Evolutionary conservation across 2,113 vertebrate species (phyloP).

Genomic region (Siphamia tubifer): DNA sequence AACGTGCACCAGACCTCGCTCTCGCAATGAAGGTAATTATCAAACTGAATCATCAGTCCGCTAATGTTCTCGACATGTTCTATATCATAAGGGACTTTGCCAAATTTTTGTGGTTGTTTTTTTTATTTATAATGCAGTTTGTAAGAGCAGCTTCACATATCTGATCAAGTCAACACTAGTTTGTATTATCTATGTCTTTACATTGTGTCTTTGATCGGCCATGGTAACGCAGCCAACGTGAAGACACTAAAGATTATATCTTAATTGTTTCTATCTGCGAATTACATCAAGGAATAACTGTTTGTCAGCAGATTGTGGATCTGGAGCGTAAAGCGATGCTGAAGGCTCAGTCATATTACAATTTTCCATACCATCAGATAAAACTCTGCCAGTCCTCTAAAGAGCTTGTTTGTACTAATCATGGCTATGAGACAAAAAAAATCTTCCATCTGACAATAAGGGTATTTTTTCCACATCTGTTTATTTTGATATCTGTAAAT

Average conservation of each 20-base stretch:
- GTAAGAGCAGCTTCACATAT: not conserved
- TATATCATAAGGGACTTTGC: conserved; percentile 19
- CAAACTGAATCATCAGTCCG: too few species aligned
- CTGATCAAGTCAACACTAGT: not conserved
- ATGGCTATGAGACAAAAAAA: not conserved
- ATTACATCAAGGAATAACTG: too few species aligned
- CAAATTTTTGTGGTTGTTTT: conserved; percentile 35
- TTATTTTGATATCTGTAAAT: not conserved
- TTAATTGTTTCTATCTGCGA: too few species aligned
- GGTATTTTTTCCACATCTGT: not conserved
- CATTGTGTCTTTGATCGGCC: conserved; percentile 8
- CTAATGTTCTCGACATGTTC: not conserved
- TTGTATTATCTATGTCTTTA: conserved; percentile 1
- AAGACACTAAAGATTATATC: not conserved
- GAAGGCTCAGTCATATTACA: not conserved
- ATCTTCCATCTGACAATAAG: not conserved
- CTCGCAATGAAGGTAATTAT: conserved; percentile 97
- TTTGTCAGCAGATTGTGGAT: conserved; percentile 9
- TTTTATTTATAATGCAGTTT: not conserved
- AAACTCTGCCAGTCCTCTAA: not conserved
- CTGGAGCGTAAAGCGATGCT: conserved; percentile 21
- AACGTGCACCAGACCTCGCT: conserved; percentile 89
- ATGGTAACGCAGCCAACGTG: not conserved
- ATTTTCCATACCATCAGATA: conserved; percentile 34
- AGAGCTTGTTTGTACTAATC: conserved; percentile 1